These are phyloP conservation scores for Tethya wilhelma DNA, from an alignment of 37 sponge, comb jelly and placozoan species.

Conservation along the genomic window DNA sequence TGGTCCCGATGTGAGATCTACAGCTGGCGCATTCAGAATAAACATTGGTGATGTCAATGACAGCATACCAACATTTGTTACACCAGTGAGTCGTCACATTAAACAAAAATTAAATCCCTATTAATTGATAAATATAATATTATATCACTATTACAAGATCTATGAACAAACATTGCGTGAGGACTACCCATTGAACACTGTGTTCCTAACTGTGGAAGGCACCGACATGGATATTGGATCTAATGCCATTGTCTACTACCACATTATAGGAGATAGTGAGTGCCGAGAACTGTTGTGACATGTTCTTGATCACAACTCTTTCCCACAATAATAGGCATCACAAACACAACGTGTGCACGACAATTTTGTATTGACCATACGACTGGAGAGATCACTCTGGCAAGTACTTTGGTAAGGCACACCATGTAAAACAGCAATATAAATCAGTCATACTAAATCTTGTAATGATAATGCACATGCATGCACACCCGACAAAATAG, in stretches of 20 bases:
- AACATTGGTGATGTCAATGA: slow-evolving; percentile 52
- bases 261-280: slow-evolving; percentile 5
- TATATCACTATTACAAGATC: not conserved
- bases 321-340: not conserved
- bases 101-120: not conserved
- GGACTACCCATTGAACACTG: not conserved
- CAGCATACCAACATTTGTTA: slow-evolving; percentile 28
- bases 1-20: slow-evolving; percentile 1
- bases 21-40: slow-evolving; percentile 5
- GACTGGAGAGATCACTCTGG: slow-evolving; percentile 21
- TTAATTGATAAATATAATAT: not conserved
- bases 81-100: not conserved
- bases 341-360: not conserved
- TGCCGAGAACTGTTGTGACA: not conserved
- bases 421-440: not conserved
- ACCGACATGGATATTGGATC: slow-evolving; percentile 33
- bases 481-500: not conserved
- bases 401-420: slow-evolving; percentile 8
- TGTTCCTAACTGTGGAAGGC: not conserved
- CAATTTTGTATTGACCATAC: slow-evolving; percentile 6
- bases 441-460: not conserved
- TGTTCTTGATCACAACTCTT: not conserved
- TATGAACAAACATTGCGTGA: not conserved
- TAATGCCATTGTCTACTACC: slow-evolving; percentile 42
- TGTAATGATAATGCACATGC: no score